Conservation (phyloP, 2,113 vertebrate species). For the Brienomyrus brachyistius region DNA sequence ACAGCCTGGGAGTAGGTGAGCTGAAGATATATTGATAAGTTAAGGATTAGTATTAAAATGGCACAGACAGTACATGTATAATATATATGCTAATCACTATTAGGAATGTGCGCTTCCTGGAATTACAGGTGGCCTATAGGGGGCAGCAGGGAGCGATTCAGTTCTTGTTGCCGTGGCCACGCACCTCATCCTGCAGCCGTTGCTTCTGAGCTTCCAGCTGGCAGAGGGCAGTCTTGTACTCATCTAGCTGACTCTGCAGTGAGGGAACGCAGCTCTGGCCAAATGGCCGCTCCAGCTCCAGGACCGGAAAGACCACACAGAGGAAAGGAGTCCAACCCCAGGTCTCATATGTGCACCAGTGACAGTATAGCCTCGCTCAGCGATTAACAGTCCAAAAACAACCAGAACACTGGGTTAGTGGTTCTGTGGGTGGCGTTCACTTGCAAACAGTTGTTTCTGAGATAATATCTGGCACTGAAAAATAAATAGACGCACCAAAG, state of each 20-base stretch:
- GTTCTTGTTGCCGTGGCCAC: conserved; percentile 39
- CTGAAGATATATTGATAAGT: neutral
- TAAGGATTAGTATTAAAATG: neutral
- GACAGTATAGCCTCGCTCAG: neutral
- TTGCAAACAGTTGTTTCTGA: neutral
- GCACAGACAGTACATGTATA: neutral
- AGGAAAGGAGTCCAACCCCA: neutral
- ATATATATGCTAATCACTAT: neutral
- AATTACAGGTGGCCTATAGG: neutral
- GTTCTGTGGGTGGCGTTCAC: neutral
- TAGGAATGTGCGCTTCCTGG: neutral
- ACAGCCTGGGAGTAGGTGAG: neutral
- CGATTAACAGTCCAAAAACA: neutral
- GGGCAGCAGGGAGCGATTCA: neutral
- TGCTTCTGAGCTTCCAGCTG: conserved; percentile 77
- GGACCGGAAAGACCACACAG: conserved; percentile 11
- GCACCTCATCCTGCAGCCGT: conserved; percentile 79
- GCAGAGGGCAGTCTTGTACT: conserved; percentile 76
- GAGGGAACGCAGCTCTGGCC: conserved; percentile 68
- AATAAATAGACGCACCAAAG: neutral
- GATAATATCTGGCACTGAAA: neutral
- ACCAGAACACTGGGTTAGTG: neutral
- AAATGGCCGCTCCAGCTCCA: conserved; percentile 75
- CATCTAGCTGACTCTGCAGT: conserved; percentile 76
- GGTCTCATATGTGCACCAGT: neutral